phyloP scores from a whole-genome alignment of 1,140 invertebrate species.

The Colletes latitarsis region DNA sequence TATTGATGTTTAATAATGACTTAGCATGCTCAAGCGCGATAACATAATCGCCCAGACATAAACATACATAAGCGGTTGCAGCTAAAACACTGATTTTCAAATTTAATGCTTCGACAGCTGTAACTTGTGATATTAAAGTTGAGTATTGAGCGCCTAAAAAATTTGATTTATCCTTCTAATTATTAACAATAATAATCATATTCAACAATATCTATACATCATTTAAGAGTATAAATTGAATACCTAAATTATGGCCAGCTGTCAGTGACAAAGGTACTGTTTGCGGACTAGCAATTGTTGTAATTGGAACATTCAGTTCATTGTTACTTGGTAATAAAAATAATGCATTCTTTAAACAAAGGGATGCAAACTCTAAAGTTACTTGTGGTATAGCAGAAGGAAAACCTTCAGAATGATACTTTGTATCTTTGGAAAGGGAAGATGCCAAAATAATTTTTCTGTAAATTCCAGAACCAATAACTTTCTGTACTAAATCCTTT shows the following conservation, averaged over 20 bases:
- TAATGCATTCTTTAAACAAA: conserved; percentile 93
- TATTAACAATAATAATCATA: not conserved
- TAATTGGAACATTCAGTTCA: conserved; percentile 66
- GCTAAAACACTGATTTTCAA: conserved; percentile 88
- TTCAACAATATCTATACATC: not conserved
- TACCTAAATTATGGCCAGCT: conserved; percentile 65
- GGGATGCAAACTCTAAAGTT: conserved; percentile 93
- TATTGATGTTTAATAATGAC: conserved; percentile 85
- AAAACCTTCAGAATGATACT: conserved; percentile 84
- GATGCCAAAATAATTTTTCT: conserved; percentile 86
- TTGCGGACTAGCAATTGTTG: conserved; percentile 62
- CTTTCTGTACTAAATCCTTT: conserved; percentile 85
- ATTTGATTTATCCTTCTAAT: conserved; percentile 2
- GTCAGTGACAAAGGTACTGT: conserved; percentile 69
- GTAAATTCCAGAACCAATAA: conserved; percentile 84
- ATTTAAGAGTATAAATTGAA: conserved; percentile 1
- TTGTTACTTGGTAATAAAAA: conserved; percentile 81
- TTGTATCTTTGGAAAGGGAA: conserved; percentile 82
- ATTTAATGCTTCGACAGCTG: conserved; percentile 72
- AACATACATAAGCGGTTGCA: conserved; percentile 90
- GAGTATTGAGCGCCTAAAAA: conserved; percentile 65
- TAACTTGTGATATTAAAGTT: conserved; percentile 64
- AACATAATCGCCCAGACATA: conserved; percentile 92
- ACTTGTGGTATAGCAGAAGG: conserved; percentile 92
- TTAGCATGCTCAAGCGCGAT: conserved; percentile 90